Percentiles rank a stretch among this genome's conserved stretches.
These are phyloP conservation scores for Odontocolon sp. DNA, from an alignment of 2,888 invertebrate genomes.

Conservation along the genomic window DNA sequence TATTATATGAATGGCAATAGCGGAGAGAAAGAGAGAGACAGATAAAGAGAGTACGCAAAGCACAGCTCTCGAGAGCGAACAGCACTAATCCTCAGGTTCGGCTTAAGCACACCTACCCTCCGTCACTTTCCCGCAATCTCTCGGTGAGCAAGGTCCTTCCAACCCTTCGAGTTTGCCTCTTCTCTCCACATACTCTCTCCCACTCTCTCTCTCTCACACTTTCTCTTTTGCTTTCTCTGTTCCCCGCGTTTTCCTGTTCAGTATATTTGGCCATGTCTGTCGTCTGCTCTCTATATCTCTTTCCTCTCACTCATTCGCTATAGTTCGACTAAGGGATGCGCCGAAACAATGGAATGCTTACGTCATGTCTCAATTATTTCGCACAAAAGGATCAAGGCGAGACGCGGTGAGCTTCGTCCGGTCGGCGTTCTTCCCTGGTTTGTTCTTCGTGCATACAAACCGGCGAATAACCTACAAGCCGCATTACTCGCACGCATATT, in stretches of 20 bases:
- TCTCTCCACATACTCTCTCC: slow-evolving; percentile 18
- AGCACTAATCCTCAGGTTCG: slow-evolving; percentile 74
- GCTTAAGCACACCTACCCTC: slow-evolving; percentile 72
- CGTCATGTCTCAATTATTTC: slow-evolving; percentile 79
- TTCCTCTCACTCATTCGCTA: slow-evolving; percentile 3
- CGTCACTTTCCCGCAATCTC: slow-evolving; percentile 52
- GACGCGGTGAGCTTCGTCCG: slow-evolving; percentile 43
- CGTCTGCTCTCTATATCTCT: too few relatives aligned
- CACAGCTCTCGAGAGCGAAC: slow-evolving; percentile 68
- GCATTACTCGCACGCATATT: neutral
- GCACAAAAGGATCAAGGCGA: slow-evolving; percentile 73
- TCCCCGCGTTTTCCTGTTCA: slow-evolving; percentile 56
- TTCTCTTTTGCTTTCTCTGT: slow-evolving; percentile 40
- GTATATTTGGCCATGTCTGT: too few relatives aligned
- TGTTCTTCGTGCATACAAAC: neutral
- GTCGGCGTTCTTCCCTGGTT: slow-evolving; percentile 27
- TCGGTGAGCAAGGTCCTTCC: slow-evolving; percentile 61
- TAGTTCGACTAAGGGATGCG: slow-evolving; percentile 63
- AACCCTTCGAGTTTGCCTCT: slow-evolving; percentile 46
- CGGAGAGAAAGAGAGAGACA: slow-evolving; percentile 38
- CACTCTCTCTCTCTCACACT: slow-evolving; percentile 15
- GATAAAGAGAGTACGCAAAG: slow-evolving; percentile 43
- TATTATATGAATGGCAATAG: slow-evolving; percentile 7
- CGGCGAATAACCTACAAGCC: neutral
- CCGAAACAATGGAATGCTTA: slow-evolving; percentile 78